These are phyloP conservation scores for Chascanopsetta lugubris DNA, from an alignment of 2,113 vertebrate species.

Conservation along the genomic window DNA sequence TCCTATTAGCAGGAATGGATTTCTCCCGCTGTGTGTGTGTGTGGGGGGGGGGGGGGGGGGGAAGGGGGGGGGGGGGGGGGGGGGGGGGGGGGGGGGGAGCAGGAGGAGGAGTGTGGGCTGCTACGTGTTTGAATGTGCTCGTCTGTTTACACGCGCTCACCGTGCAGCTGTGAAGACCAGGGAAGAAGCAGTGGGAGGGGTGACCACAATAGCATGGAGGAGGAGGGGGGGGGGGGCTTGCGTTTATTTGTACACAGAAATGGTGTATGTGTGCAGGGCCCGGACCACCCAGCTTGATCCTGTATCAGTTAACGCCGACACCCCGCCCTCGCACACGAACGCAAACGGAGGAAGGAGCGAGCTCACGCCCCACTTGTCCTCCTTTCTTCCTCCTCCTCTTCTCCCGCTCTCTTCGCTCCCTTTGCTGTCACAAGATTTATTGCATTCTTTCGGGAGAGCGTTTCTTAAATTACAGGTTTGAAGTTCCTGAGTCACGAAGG, in stretches of 20 bases:
- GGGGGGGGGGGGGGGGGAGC: too few species aligned
- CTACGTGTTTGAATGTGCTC: constrained; percentile 34
- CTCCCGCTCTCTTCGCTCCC: constrained; percentile 41
- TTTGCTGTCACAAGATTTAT: constrained; percentile 80
- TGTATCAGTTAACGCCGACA: constrained; percentile 76
- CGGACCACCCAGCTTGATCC: constrained; percentile 83
- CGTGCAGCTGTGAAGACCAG: constrained; percentile 66
- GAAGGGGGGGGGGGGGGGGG: too few species aligned
- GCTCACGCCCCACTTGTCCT: constrained; percentile 54
- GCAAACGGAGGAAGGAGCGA: constrained; percentile 61
- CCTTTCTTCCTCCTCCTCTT: constrained; percentile 46
- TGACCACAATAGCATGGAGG: constrained; percentile 72
- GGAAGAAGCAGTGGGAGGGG: constrained; percentile 54
- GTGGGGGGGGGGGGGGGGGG: too few species aligned
- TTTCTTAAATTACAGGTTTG: constrained; percentile 85
- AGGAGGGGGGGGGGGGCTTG: constrained; percentile 75
- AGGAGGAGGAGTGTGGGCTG: constrained; percentile 39
- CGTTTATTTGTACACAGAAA: constrained; percentile 87
- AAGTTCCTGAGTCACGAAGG: constrained; percentile 77
- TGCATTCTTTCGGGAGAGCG: constrained; percentile 72
- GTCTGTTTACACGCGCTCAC: constrained; percentile 51
- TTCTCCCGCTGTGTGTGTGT: constrained; percentile 20
- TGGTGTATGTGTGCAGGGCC: constrained; percentile 72
- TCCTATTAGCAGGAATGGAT: constrained; percentile 39
- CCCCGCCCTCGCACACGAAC: constrained; percentile 63